Percentiles rank a stretch among this genome's conserved stretches.
phyloP scores from a whole-genome alignment of 2,113 vertebrate genomes.

The Dasyprocta punctata region DNA sequence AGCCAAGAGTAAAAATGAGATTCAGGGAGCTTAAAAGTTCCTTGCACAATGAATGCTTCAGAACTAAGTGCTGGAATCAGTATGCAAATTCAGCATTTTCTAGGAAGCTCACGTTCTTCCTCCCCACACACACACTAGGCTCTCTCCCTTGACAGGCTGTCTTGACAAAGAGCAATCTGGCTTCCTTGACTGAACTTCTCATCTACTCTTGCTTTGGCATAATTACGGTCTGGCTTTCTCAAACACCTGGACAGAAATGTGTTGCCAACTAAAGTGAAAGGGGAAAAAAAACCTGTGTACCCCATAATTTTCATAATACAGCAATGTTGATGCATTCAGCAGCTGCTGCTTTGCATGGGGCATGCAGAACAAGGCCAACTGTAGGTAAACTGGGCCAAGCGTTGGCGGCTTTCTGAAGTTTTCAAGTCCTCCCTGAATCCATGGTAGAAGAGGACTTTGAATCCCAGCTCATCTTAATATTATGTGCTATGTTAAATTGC shows the following conservation, averaged over 20 bases:
- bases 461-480: not conserved
- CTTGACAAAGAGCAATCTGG: constrained; percentile 73
- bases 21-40: not conserved
- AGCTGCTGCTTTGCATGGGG: constrained; percentile 60
- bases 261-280: constrained; percentile 62
- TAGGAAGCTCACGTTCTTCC: not conserved
- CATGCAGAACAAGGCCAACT: constrained; percentile 49
- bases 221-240: constrained; percentile 69
- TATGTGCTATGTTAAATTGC: not conserved
- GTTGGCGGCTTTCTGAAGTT: not conserved
- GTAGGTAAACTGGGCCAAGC: not conserved
- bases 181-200: constrained; percentile 71
- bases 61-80: not conserved
- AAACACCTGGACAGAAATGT: constrained; percentile 77
- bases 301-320: constrained; percentile 67
- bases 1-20: constrained; percentile 6
- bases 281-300: not conserved
- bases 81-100: constrained; percentile 66
- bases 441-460: not conserved
- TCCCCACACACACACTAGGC: not conserved
- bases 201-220: constrained; percentile 63
- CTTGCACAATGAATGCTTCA: not conserved
- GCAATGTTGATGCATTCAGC: constrained; percentile 39
- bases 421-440: not conserved
- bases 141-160: constrained; percentile 50